Evolutionary conservation across 2,113 vertebrate genomes (phyloP).

Genomic region (Catharus minimus): DNA sequence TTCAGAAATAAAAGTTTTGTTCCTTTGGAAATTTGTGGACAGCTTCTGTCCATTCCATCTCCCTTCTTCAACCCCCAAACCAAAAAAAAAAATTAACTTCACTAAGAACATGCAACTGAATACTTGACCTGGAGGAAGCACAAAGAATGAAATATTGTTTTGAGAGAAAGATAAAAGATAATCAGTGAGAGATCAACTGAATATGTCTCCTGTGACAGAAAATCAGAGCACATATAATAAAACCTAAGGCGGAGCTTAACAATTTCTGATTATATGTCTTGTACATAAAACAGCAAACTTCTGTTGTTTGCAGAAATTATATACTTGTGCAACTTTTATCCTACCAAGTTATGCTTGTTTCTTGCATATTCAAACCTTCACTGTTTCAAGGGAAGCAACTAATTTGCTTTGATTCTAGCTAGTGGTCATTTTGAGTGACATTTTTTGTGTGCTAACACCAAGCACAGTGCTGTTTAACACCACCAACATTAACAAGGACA

Average conservation of each 20-base stretch:
- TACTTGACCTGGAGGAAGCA: neutral
- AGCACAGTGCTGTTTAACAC: neutral
- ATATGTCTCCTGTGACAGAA: neutral
- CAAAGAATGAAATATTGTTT: neutral
- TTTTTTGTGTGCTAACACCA: neutral
- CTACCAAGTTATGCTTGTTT: neutral
- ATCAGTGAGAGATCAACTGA: neutral
- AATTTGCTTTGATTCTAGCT: neutral
- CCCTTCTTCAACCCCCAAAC: neutral
- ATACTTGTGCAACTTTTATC: neutral
- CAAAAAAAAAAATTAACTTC: neutral
- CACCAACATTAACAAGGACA: neutral
- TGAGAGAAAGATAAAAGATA: neutral
- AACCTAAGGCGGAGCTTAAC: neutral
- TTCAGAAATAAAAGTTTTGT: neutral
- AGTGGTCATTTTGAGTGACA: neutral
- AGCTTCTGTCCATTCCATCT: neutral
- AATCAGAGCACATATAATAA: neutral
- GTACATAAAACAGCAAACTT: neutral
- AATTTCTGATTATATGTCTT: neutral
- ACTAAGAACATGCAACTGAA: neutral
- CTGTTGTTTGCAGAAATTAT: neutral
- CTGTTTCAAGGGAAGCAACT: neutral
- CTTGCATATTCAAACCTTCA: neutral
- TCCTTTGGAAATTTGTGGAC: neutral